phyloP scores from a whole-genome alignment of 2,113 vertebrate genomes.

The Platysteira castanea region DNA sequence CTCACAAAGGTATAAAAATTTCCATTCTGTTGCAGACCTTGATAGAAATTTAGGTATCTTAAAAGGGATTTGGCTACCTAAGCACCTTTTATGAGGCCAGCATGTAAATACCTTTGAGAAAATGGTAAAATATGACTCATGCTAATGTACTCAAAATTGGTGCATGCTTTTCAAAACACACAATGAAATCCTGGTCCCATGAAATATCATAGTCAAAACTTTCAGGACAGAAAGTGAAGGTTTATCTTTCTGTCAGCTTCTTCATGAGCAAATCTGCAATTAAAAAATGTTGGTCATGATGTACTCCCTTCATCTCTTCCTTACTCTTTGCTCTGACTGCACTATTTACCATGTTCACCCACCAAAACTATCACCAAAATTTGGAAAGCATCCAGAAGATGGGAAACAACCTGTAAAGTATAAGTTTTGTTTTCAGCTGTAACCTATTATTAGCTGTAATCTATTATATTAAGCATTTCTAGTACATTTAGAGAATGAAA shows the following conservation, averaged over 20 bases:
- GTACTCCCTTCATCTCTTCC: neutral
- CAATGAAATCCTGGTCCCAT: neutral
- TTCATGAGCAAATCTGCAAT: neutral
- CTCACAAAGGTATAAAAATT: neutral
- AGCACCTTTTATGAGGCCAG: neutral
- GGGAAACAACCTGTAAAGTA: fast-evolving
- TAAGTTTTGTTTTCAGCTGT: too few species aligned
- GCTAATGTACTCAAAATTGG: neutral
- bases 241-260: neutral
- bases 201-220: neutral
- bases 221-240: neutral
- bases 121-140: neutral
- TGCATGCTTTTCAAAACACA: neutral
- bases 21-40: neutral
- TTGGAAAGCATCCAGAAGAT: neutral
- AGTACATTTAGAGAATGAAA: neutral
- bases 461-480: neutral
- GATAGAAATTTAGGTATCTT: neutral
- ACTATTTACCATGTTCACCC: neutral
- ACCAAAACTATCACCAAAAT: neutral
- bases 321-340: neutral
- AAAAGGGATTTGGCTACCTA: neutral
- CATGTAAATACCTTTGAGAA: neutral
- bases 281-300: neutral
- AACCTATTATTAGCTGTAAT: too few species aligned